phyloP scores from a whole-genome alignment of 2,113 vertebrate genomes.

The Plestiodon gilberti region DNA sequence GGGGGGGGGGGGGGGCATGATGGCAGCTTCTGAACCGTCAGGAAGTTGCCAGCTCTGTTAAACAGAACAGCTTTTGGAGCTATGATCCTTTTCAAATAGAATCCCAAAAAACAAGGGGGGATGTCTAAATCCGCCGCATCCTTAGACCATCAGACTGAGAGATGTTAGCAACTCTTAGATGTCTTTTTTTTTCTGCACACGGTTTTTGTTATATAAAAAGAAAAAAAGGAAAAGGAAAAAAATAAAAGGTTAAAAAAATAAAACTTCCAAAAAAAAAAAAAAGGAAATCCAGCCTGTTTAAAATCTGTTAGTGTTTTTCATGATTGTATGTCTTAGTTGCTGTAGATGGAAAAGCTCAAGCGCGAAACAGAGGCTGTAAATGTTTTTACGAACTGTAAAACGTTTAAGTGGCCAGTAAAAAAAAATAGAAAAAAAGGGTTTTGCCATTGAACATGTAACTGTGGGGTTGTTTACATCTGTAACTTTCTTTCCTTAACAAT shows the following conservation, averaged over 20 bases:
- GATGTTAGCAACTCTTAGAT: constrained; percentile 45
- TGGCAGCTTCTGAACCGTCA: background rate
- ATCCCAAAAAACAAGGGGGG: background rate
- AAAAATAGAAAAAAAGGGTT: constrained; percentile 31
- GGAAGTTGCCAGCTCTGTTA: background rate
- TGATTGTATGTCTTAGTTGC: constrained; percentile 60
- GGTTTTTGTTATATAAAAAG: constrained; percentile 40
- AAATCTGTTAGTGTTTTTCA: constrained; percentile 63
- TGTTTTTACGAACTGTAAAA: constrained; percentile 71
- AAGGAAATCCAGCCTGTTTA: constrained; percentile 35
- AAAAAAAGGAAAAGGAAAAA: background rate
- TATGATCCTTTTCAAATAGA: background rate
- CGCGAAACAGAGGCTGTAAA: constrained; percentile 62
- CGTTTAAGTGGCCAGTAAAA: constrained; percentile 74
- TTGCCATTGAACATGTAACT: constrained; percentile 69
- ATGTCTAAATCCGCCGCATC: constrained; percentile 36
- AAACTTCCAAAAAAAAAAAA: background rate
- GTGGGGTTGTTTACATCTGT: constrained; percentile 75
- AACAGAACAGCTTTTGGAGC: constrained; percentile 6
- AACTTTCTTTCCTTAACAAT: constrained; percentile 57
- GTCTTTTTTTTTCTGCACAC: constrained; percentile 57
- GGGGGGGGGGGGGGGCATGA: background rate
- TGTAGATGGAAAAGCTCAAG: constrained; percentile 58
- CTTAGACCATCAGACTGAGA: constrained; percentile 34
- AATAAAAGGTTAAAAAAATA: constrained; percentile 19